Evolutionary conservation across 2,888 invertebrate genomes (phyloP).

Genomic region (Leucophenga montana): DNA sequence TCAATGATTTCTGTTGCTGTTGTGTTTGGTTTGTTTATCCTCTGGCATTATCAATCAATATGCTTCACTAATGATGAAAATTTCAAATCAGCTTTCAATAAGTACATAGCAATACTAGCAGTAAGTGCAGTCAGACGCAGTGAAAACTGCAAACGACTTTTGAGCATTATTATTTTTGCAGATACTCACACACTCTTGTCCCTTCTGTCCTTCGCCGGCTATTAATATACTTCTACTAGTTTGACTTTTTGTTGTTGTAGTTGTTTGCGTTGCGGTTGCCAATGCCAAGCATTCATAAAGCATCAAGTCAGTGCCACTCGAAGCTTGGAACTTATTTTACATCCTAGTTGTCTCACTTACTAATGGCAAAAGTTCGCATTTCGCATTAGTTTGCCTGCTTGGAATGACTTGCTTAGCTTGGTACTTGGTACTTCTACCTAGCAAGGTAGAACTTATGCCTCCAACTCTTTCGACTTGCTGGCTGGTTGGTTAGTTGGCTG

Average conservation of each 20-base stretch:
- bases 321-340: conserved; percentile 30
- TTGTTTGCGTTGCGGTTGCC: conserved; percentile 9
- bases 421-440: too few relatives aligned
- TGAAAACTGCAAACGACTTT: conserved; percentile 1
- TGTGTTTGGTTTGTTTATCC: conserved; percentile 4
- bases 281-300: conserved; percentile 28
- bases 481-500: conserved; percentile 17
- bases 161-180: conserved; percentile 4
- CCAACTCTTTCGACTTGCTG: conserved; percentile 19
- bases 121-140: neutral
- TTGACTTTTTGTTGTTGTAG: conserved; percentile 28
- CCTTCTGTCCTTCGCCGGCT: neutral
- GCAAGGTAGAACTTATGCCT: conserved; percentile 16
- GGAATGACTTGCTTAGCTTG: too few relatives aligned
- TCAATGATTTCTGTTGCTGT: neutral
- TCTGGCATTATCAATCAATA: conserved; percentile 31
- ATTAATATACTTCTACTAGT: neutral
- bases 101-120: neutral
- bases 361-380: conserved; percentile 61
- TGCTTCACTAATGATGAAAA: conserved; percentile 31
- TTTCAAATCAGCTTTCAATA: conserved; percentile 26
- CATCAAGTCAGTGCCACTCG: neutral
- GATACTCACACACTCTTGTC: neutral
- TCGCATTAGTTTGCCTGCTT: conserved; percentile 50
- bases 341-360: conserved; percentile 38